Conservation (phyloP, 1,140 invertebrate species). For the Nasonia giraulti region DNA sequence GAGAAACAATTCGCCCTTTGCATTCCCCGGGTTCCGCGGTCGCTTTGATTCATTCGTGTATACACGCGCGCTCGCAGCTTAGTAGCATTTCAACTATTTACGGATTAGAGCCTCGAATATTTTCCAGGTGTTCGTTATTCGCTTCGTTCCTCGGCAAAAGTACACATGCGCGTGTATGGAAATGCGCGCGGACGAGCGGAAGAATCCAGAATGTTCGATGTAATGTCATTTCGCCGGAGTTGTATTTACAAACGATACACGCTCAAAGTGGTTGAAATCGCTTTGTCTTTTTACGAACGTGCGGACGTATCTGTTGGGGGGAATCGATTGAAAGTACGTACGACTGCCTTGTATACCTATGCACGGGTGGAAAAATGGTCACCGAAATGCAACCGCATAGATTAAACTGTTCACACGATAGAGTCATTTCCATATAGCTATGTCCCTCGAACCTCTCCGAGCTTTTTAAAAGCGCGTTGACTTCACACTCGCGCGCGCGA, state of each 20-base stretch:
- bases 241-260: constrained; percentile 26
- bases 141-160: background rate
- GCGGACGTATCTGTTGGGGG: too few species aligned
- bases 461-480: background rate
- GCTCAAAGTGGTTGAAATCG: constrained; percentile 35
- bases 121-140: constrained; percentile 46
- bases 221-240: constrained; percentile 39
- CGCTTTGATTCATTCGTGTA: constrained; percentile 62
- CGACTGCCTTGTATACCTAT: too few species aligned
- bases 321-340: background rate
- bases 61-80: constrained; percentile 55
- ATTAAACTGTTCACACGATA: background rate
- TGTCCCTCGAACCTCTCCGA: background rate
- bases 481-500: background rate
- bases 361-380: too few species aligned
- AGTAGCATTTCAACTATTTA: constrained; percentile 66
- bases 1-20: constrained; percentile 63
- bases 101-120: constrained; percentile 47
- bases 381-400: background rate
- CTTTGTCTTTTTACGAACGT: background rate
- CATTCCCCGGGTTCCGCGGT: constrained; percentile 65
- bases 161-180: background rate
- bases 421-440: background rate
- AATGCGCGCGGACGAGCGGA: background rate
- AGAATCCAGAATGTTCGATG: constrained; percentile 42